A percentile compares a stretch with the other conserved stretches of the same genome.
phyloP scores from a whole-genome alignment of 2,888 invertebrate species.

The Rhogogaster chlorosoma region DNA sequence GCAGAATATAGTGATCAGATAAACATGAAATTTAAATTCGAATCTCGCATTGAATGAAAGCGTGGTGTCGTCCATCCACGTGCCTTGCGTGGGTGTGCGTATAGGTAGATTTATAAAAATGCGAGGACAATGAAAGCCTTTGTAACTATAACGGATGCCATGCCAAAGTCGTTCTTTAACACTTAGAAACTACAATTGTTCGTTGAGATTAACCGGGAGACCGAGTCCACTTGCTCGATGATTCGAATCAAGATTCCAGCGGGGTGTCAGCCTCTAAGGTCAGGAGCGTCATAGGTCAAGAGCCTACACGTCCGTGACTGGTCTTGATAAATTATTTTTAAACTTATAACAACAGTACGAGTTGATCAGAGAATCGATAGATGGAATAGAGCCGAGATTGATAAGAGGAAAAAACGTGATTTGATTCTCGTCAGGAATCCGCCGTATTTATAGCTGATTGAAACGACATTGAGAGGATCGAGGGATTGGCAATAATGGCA shows the following conservation, averaged over 20 bases:
- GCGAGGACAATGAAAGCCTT: not conserved
- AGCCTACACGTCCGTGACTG: not conserved
- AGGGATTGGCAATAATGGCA: not conserved
- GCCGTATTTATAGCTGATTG: not conserved
- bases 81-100: not conserved
- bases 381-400: not conserved
- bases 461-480: not conserved
- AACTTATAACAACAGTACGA: not conserved
- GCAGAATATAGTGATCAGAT: not conserved
- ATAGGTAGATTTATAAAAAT: not conserved
- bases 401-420: not conserved
- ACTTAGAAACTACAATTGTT: not conserved
- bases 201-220: constrained; percentile 12
- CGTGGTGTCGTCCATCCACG: not conserved
- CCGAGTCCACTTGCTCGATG: constrained; percentile 11
- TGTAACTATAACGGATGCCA: not conserved
- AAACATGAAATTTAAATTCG: not conserved
- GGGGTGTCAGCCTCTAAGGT: not conserved
- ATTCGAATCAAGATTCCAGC: constrained; percentile 24
- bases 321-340: not conserved
- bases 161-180: not conserved
- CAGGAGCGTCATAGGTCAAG: constrained; percentile 20
- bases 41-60: not conserved
- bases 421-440: not conserved
- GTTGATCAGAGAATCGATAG: not conserved